phyloP scores from a whole-genome alignment of 2,888 invertebrate species.

The Ypsolopha scabrella region DNA sequence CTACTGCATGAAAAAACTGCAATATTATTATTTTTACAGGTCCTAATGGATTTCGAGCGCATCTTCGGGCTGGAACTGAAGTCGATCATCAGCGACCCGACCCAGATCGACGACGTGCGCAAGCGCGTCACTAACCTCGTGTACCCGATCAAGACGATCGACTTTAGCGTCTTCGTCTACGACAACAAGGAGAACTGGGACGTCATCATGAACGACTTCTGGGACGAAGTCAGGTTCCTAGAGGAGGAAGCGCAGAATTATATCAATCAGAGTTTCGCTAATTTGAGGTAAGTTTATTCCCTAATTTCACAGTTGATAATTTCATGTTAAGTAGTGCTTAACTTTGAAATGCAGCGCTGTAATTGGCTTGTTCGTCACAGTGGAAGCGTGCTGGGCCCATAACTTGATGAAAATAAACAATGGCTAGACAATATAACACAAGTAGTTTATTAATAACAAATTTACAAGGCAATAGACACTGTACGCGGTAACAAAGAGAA shows the following conservation, averaged over 20 bases:
- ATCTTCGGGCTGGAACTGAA: conserved; percentile 90
- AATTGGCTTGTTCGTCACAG: too few relatives aligned
- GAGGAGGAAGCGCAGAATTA: conserved; percentile 87
- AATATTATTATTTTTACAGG: conserved; percentile 43
- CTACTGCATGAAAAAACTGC: too few relatives aligned
- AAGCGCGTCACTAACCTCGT: conserved; percentile 84
- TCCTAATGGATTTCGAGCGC: conserved; percentile 88
- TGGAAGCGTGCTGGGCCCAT: too few relatives aligned
- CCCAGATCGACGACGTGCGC: conserved; percentile 86
- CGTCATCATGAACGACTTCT: conserved; percentile 81
- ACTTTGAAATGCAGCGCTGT: too few relatives aligned
- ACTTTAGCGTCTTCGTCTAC: conserved; percentile 85
- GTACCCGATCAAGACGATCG: conserved; percentile 79
- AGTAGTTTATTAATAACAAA: too few relatives aligned
- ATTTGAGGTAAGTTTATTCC: conserved; percentile 71
- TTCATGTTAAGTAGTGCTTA: too few relatives aligned
- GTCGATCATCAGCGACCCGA: conserved; percentile 88
- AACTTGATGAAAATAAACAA: too few relatives aligned
- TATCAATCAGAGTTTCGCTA: conserved; percentile 88
- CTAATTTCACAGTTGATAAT: too few relatives aligned
- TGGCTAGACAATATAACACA: too few relatives aligned
- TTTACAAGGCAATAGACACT: too few relatives aligned
- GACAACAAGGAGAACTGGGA: conserved; percentile 90
- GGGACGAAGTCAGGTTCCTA: conserved; percentile 77
- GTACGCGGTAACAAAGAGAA: too few relatives aligned